Conservation (phyloP, 2,113 vertebrate species). For the Micromys minutus region DNA sequence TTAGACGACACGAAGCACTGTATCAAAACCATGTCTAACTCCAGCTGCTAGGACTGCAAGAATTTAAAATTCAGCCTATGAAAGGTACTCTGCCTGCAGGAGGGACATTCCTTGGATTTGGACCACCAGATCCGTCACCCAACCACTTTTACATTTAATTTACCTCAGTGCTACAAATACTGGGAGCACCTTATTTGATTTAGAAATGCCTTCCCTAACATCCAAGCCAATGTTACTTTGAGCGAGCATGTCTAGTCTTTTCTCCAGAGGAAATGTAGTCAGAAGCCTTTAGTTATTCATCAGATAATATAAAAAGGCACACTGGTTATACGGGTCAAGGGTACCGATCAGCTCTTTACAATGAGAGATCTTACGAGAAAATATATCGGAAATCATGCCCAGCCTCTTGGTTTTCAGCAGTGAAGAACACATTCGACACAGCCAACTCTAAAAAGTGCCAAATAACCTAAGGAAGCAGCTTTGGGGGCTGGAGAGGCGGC, state of each 20-base stretch:
- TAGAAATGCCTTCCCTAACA: constrained; percentile 56
- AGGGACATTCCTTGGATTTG: background rate
- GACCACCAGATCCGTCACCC: background rate
- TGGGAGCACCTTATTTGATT: constrained; percentile 55
- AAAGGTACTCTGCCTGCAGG: background rate
- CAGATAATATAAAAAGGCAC: constrained; percentile 70
- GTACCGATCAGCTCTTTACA: constrained; percentile 45
- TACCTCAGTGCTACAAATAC: constrained; percentile 3
- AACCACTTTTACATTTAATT: constrained; percentile 43
- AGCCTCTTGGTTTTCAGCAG: background rate
- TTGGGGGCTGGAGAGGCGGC: background rate
- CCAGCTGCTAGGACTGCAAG: background rate
- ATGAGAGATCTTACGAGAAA: constrained; percentile 36
- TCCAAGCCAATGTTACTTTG: constrained; percentile 50
- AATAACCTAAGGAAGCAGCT: background rate
- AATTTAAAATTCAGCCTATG: constrained; percentile 1
- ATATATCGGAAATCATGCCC: background rate
- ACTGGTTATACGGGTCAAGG: constrained; percentile 52
- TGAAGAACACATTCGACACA: background rate
- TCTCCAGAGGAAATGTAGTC: constrained; percentile 40
- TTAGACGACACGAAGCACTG: background rate
- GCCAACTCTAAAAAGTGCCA: background rate
- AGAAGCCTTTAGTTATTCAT: constrained; percentile 73
- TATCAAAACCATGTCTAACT: background rate
- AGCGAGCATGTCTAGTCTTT: constrained; percentile 50